A percentile compares a stretch with the other conserved stretches of the same genome.
Evolutionary conservation across 2,888 invertebrate species (phyloP).

Genomic region (Torymus aiolomorphi): DNA sequence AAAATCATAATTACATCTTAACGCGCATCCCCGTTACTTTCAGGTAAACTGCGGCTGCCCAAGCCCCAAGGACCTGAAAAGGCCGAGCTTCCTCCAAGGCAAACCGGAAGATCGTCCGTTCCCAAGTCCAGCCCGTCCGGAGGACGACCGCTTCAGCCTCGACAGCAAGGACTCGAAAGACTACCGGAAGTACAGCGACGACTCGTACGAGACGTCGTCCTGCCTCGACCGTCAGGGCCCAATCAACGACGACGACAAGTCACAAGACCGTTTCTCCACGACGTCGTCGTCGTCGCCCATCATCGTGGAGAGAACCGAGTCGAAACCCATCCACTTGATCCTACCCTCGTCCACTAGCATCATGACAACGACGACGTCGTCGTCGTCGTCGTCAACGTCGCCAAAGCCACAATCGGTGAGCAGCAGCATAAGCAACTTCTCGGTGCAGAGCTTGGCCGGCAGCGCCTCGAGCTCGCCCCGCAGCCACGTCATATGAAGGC

Average conservation of each 20-base stretch:
- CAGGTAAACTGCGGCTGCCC: slow-evolving; percentile 72
- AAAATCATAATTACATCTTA: too few species aligned
- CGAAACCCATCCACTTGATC: neutral
- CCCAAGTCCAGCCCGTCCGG: slow-evolving; percentile 66
- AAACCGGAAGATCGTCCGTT: slow-evolving; percentile 65
- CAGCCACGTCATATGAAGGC: slow-evolving; percentile 88
- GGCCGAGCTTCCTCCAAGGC: slow-evolving; percentile 60
- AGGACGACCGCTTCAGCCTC: slow-evolving; percentile 66
- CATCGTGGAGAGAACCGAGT: slow-evolving; percentile 76
- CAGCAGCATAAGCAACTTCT: slow-evolving; percentile 66
- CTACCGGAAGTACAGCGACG: slow-evolving; percentile 55
- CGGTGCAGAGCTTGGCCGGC: slow-evolving; percentile 72
- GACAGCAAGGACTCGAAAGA: slow-evolving; percentile 64
- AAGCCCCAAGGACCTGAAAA: slow-evolving; percentile 69
- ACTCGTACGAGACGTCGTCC: slow-evolving; percentile 45
- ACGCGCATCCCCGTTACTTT: too few species aligned
- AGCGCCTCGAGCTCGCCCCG: slow-evolving; percentile 73
- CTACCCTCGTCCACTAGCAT: slow-evolving; percentile 54
- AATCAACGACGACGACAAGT: slow-evolving; percentile 64
- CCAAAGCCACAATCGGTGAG: slow-evolving; percentile 55
- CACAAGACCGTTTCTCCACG: slow-evolving; percentile 67
- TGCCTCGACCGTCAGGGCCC: slow-evolving; percentile 37
- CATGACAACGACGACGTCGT: slow-evolving; percentile 44
- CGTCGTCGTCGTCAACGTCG: slow-evolving; percentile 54
- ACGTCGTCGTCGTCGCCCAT: slow-evolving; percentile 61